Base-by-base conservation (phyloP, 2,888 invertebrate genomes). In the Andrena praecox region DNA sequence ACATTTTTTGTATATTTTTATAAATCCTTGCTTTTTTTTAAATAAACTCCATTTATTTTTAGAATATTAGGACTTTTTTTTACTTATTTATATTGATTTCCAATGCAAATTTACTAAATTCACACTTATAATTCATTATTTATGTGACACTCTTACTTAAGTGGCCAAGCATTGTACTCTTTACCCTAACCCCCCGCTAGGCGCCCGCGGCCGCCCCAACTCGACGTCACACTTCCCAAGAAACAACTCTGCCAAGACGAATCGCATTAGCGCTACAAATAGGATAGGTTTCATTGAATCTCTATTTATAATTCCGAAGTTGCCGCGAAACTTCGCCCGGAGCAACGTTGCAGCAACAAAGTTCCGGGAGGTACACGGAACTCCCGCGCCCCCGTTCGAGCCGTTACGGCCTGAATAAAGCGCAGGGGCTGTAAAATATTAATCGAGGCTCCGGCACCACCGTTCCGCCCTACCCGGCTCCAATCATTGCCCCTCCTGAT, bases 291-390 rank as follows among this genome's bases (percentile, higher is more conserved):
- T 52, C 64, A 66, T 60, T 60, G 77, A 70, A 70, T 70, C 70
- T 70, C 35, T 80, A 80, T 80, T 80, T 70, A 80, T 80, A 64
- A 80, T 77, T 77, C 60, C n/a, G 27, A 59, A 64, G 56, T 35
- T 31, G 24, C 5, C 16, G 12, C 10, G 29, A 33, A 67, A n/a
- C 35, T 50, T 42, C 20, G 5, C 16, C 8, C 12, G 33, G 10
- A 8, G 63, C 27, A 68, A 68, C 48, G 63, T 63, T 33, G 54
- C 68, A 50, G 48, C 10, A 77, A 80, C 70, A 60, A 80, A 80
- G 42, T 80, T 80, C 42, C 42, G 60, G 24, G 77, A 66, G 70
- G 29, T 54, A 52, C 42, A 59, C 29, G 31, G n/a, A 77, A 80
- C 80, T 80, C 48, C 6, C 27, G 31, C 50, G 35, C n/a, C 50